phyloP scores from a whole-genome alignment of 2,888 invertebrate genomes.

The Epinotia ramella region DNA sequence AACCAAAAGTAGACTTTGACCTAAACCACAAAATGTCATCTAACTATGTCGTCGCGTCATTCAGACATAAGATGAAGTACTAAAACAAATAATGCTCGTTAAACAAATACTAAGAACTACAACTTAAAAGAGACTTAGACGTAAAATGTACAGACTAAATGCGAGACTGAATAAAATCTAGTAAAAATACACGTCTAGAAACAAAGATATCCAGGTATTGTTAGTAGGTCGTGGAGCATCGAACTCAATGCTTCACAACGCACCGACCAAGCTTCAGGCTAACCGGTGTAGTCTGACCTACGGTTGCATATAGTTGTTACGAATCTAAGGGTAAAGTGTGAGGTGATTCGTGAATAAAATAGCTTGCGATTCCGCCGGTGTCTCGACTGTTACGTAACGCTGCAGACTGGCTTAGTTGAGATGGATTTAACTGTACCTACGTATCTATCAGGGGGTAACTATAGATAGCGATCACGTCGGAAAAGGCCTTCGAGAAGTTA shows the following conservation, averaged over 20 bases:
- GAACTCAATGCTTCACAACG: conserved; percentile 45
- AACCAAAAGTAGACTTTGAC: too few species aligned
- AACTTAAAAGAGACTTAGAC: background rate
- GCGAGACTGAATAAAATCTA: conserved; percentile 3
- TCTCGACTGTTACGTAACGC: conserved; percentile 39
- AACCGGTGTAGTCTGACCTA: background rate
- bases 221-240: conserved; percentile 44
- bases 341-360: background rate
- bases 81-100: background rate
- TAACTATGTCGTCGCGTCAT: background rate
- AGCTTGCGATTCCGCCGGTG: conserved; percentile 50
- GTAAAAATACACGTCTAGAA: conserved; percentile 6
- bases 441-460: background rate
- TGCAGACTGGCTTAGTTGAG: conserved; percentile 1
- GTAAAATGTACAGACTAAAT: background rate
- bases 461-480: background rate
- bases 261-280: background rate
- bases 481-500: too few species aligned
- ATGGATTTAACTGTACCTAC: background rate
- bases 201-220: conserved; percentile 8
- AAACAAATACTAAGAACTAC: background rate
- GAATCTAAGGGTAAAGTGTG: background rate
- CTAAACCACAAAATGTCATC: background rate
- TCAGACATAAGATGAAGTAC: background rate
- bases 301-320: background rate